Evolutionary conservation across 2,113 vertebrate genomes (phyloP).

Genomic region (Hippocampus guttulatus): DNA sequence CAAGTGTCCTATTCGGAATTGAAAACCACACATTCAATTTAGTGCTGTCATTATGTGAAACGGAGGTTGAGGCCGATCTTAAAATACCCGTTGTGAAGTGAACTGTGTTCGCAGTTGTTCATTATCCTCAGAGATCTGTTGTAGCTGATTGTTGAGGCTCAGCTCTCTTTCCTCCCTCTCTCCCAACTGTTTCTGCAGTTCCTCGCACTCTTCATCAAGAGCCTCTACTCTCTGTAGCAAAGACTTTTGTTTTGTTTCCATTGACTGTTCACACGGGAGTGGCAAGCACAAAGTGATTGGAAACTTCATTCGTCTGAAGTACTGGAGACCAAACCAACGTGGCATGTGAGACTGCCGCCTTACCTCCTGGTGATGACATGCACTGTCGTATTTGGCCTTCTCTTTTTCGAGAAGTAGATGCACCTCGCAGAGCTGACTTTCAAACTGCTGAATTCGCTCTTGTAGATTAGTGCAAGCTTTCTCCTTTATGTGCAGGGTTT

Average conservation of each 20-base stretch:
- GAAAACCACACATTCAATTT: neutral
- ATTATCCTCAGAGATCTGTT: constrained; percentile 55
- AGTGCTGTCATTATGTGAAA: neutral
- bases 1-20: constrained; percentile 67
- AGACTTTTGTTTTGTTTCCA: constrained; percentile 80
- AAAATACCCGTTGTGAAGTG: constrained; percentile 74
- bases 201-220: constrained; percentile 79
- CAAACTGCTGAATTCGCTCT: constrained; percentile 68
- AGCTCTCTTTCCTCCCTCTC: constrained; percentile 72
- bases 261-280: constrained; percentile 66
- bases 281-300: neutral
- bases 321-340: constrained; percentile 2
- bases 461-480: constrained; percentile 64
- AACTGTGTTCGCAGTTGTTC: constrained; percentile 64
- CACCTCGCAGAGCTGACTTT: constrained; percentile 67
- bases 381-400: constrained; percentile 76
- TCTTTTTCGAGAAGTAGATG: constrained; percentile 80
- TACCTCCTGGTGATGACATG: constrained; percentile 83
- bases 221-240: constrained; percentile 78
- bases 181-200: constrained; percentile 72
- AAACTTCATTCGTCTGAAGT: neutral
- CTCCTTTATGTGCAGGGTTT: constrained; percentile 47
- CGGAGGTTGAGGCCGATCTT: neutral
- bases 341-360: constrained; percentile 1
- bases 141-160: constrained; percentile 62